A percentile compares a stretch with the other conserved stretches of the same genome.
These are phyloP conservation scores for Clistopyga incitator DNA, from an alignment of 2,888 invertebrate species.

Conservation along the genomic window DNA sequence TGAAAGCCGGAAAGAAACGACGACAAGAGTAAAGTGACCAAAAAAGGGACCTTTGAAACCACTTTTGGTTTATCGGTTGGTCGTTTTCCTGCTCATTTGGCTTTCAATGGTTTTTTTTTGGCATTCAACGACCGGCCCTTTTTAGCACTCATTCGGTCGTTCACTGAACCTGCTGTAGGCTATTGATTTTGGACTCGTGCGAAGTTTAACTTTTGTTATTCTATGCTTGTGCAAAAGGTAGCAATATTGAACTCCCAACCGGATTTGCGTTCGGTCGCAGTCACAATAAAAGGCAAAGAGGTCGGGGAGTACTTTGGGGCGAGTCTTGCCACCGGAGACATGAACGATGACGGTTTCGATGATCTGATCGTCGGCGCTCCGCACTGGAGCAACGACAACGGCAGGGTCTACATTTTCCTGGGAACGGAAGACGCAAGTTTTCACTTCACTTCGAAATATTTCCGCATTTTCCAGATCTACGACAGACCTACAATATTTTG, in stretches of 20 bases:
- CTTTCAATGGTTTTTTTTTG: no score
- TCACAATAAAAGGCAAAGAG: constrained; percentile 70
- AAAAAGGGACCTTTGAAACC: no score
- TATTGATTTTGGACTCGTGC: not conserved
- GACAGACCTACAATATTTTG: not conserved
- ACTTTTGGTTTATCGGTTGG: no score
- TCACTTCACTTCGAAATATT: not conserved
- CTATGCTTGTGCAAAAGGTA: constrained; percentile 67
- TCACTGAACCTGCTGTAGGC: no score
- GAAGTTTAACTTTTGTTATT: not conserved
- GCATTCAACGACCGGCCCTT: no score
- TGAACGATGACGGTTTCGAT: constrained; percentile 77
- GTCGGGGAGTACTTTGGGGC: constrained; percentile 79
- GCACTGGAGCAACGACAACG: constrained; percentile 77
- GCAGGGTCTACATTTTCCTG: constrained; percentile 75
- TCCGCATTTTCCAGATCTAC: not conserved
- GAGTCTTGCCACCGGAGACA: constrained; percentile 77
- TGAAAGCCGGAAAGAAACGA: no score
- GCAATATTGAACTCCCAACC: constrained; percentile 68
- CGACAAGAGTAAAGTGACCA: no score
- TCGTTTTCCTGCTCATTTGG: no score
- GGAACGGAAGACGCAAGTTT: constrained; percentile 66
- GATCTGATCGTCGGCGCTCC: constrained; percentile 80
- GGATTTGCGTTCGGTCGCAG: constrained; percentile 48
- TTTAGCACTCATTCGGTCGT: no score